Evolutionary conservation across 2,797 vertebrate genomes (phyloP), one percentile per base, ranked within the genome.

Genomic region (Graptemys geographica): DNA sequence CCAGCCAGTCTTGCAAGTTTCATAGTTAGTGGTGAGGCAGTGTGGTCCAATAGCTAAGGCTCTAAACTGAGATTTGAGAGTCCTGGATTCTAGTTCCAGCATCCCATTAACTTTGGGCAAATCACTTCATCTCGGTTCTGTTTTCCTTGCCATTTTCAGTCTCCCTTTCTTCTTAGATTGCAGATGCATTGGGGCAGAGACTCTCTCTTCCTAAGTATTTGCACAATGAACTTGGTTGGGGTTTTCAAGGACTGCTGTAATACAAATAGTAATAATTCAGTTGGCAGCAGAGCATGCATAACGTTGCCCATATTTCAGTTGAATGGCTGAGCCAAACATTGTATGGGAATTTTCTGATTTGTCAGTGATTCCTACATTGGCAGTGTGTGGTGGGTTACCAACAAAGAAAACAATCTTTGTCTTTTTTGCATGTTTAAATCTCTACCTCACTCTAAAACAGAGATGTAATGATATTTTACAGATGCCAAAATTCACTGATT

Each of bases 291-390:
- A 95, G 65, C 92, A 95, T 94, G 93, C 94, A 94, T 86, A 97
- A 97, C 96, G 97, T 96, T 97, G 96, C 86, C 69, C 5, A 90
- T 69, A 89, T 96, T 90, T 97, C 84, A 91, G 94, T 33, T 8
- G 56, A 94, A 94, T 97, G n/a, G 87, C 94, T 98, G 97, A 95
- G 87, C 96, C 89, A 96, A 97, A 96, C 97, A 97, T 96, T 97
- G 97, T 96, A 91, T 90, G 88, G 79, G 80, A 96, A 91, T 96
- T 97, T 97, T 94, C 89, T 85, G 51, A 53, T 89, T 94, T 97
- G 95, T 97, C 95, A 97, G 83, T 93, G 95, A 94, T 96, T 95
- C 87, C 94, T 95, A 92, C 94, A 94, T 94, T 81, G 90, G 78
- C 83, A 96, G 65, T 92, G 84, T 95, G 79, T 96, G 94, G 79